A percentile compares a stretch with the other conserved stretches of the same genome.
Evolutionary conservation across 2,888 invertebrate genomes (phyloP).

Genomic region (Ormia ochracea): DNA sequence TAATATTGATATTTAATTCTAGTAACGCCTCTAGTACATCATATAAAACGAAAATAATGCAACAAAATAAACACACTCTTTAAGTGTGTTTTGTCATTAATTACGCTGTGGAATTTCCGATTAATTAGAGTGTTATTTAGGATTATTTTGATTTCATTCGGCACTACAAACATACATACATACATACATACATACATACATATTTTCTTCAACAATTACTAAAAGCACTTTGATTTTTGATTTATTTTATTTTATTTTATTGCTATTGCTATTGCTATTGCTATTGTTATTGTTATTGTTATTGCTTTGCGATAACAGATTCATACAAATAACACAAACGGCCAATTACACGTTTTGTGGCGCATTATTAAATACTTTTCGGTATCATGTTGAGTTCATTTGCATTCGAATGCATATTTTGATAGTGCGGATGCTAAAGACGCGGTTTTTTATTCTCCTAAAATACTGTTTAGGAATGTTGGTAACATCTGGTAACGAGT

Average conservation of each 20-base stretch:
- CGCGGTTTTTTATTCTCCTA: neutral
- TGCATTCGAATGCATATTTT: neutral
- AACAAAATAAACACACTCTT: neutral
- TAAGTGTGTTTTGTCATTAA: neutral
- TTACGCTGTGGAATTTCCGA: neutral
- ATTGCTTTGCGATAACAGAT: slow-evolving; percentile 4
- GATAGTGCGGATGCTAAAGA: neutral
- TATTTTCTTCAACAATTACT: no score
- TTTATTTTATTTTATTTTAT: no score
- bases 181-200: no score
- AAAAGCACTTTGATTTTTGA: no score
- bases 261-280: no score
- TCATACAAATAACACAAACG: neutral
- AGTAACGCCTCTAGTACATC: neutral
- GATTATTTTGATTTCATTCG: no score
- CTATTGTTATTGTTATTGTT: no score
- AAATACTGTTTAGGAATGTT: neutral
- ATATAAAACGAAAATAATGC: neutral
- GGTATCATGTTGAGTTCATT: neutral
- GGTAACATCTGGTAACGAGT: neutral
- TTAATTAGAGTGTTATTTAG: no score
- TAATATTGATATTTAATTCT: neutral
- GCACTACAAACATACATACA: no score
- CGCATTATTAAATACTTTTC: neutral
- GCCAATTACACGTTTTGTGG: neutral